Conservation (phyloP, 2,888 invertebrate genomes). For the Calameuta pallipes region DNA sequence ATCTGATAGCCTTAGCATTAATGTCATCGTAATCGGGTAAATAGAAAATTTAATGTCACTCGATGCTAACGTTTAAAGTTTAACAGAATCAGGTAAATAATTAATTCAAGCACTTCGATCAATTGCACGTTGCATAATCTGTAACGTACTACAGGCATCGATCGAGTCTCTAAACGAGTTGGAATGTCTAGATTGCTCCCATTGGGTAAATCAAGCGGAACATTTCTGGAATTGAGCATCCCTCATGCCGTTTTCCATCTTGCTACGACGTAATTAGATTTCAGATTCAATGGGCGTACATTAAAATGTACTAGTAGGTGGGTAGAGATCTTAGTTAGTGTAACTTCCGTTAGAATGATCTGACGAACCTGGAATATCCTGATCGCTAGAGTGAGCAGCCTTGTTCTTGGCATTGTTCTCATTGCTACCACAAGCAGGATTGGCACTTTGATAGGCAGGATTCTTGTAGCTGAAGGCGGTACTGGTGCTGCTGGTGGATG, state of each 20-base stretch:
- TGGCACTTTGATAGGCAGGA: conserved; percentile 81
- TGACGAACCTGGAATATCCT: conserved; percentile 63
- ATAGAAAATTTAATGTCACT: not conserved
- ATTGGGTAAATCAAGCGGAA: not conserved
- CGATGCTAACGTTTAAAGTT: not conserved
- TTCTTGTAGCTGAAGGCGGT: conserved; percentile 77
- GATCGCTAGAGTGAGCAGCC: conserved; percentile 63
- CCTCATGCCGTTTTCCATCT: not conserved
- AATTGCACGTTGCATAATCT: not conserved
- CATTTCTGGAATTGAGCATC: not conserved
- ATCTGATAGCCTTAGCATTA: not conserved
- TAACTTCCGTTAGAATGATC: not conserved
- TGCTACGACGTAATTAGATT: not conserved
- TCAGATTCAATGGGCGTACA: not conserved
- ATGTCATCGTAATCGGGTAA: not conserved
- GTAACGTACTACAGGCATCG: not conserved
- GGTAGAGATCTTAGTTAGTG: not conserved
- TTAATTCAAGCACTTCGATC: not conserved
- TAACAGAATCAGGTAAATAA: not conserved
- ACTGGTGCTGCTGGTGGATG: conserved; percentile 55
- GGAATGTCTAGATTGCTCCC: not conserved
- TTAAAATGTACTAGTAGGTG: not conserved
- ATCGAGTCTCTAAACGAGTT: not conserved
- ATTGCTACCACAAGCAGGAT: conserved; percentile 66
- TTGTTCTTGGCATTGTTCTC: conserved; percentile 43